Percentiles rank a stretch among this genome's conserved stretches.
These are phyloP conservation scores for Dromaius novaehollandiae DNA, from an alignment of 2,113 vertebrate species.

Conservation along the genomic window DNA sequence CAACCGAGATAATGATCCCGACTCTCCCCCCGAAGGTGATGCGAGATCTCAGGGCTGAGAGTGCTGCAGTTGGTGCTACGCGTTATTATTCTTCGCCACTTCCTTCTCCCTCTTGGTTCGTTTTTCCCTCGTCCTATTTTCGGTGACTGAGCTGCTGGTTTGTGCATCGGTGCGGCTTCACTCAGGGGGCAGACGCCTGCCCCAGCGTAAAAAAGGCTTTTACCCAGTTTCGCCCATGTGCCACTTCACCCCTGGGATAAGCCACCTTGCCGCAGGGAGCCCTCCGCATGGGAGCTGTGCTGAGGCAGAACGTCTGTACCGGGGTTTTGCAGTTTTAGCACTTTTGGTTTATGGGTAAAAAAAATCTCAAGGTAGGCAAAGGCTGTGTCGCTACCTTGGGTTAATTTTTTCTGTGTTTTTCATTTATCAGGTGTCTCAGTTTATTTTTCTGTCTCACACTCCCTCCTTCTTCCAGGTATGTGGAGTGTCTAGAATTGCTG, in stretches of 20 bases:
- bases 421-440: no score
- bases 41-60: fast-evolving
- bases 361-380: no score
- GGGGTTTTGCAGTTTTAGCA: no score
- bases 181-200: neutral
- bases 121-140: neutral
- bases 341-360: no score
- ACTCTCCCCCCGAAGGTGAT: fast-evolving
- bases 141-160: neutral
- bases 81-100: fast-evolving
- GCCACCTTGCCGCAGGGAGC: neutral
- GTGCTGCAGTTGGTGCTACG: fast-evolving
- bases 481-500: no score
- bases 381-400: no score
- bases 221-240: neutral
- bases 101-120: neutral
- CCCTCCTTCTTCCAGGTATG: no score
- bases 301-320: neutral
- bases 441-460: no score
- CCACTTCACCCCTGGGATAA: neutral
- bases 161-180: neutral
- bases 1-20: fast-evolving
- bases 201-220: neutral
- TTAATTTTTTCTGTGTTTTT: no score
- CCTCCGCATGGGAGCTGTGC: no score